Evolutionary conservation across 1,140 invertebrate genomes (phyloP), one percentile per base, ranked within the genome.

Genomic region (Hycleus phaleratus): DNA sequence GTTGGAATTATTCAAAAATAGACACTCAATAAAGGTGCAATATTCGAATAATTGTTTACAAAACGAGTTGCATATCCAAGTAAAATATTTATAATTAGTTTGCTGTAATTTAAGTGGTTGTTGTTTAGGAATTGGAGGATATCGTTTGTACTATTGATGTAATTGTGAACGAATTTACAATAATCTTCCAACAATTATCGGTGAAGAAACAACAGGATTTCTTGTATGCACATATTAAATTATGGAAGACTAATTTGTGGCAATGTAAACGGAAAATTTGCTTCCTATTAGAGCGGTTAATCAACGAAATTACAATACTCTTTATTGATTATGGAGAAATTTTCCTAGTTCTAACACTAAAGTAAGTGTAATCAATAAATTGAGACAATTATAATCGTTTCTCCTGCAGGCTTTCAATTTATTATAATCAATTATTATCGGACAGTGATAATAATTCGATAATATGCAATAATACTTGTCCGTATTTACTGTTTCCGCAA

Each of bases 401-500:
- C 18, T 18, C 18, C 18, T 32, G 32, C 7, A 32, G 32, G 7
- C 4, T 32, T 32, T 32, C 32, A 32, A 32, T 7, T 5, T 32
- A 32, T 32, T 32, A 32, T 32, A 32, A 32, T 32, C 32, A 32
- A 7, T 32, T 32, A 32, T 32, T 32, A 3, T 32, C 32, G 7
- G 32, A 32, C 1, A 32, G 4, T 32, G 32, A 32, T 32, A 32
- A 32, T 32, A 32, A 32, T 32, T 32, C 32, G 32, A 32, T 32
- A 32, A 32, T 42, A 8, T 78, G 75, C 58, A 78, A 73, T 47
- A 83, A 83, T 54, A 80, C 81, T 57, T 82, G 78, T 62, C 79
- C 81, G 3, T 74, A 74, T 24, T 72, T 82, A 51, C 59, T 81
- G 10, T 75, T 81, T 64, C 75, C 78, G 0, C 60, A 78, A 11